Conservation (phyloP, 2,797 vertebrate species). For the Poeciliopsis gracilis region DNA sequence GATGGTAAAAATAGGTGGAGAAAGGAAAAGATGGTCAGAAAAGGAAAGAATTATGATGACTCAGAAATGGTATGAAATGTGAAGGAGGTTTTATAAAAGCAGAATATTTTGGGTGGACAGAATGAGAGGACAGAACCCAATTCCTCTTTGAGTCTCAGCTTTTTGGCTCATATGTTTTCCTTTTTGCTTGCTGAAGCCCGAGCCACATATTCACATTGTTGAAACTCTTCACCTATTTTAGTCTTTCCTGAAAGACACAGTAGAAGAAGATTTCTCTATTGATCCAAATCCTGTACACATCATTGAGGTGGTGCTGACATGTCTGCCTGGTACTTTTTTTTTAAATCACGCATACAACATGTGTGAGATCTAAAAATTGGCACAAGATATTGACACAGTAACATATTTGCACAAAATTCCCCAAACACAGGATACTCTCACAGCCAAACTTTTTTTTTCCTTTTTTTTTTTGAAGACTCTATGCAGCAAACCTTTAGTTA, state of each 20-base stretch:
- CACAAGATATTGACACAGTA: background rate
- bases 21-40: background rate
- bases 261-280: conserved; percentile 21
- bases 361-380: conserved; percentile 4
- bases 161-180: conserved; percentile 52
- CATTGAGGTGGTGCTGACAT: conserved; percentile 14
- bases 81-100: conserved; percentile 1
- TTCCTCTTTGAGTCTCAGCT: conserved; percentile 38
- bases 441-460: background rate
- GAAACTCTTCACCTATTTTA: conserved; percentile 59
- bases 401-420: background rate
- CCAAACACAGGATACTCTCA: background rate
- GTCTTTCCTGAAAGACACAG: conserved; percentile 34
- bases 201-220: conserved; percentile 56
- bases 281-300: conserved; percentile 16
- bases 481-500: background rate
- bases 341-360: background rate
- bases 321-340: conserved; percentile 2
- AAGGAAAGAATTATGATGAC: conserved; percentile 28
- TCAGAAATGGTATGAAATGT: conserved; percentile 6
- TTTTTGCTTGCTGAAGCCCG: conserved; percentile 34
- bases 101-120: conserved; percentile 1
- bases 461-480: background rate
- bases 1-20: conserved; percentile 8
- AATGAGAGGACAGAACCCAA: conserved; percentile 14